Base-by-base conservation (phyloP, 2,797 vertebrate genomes). In the Ctenosaura bakeri region DNA sequence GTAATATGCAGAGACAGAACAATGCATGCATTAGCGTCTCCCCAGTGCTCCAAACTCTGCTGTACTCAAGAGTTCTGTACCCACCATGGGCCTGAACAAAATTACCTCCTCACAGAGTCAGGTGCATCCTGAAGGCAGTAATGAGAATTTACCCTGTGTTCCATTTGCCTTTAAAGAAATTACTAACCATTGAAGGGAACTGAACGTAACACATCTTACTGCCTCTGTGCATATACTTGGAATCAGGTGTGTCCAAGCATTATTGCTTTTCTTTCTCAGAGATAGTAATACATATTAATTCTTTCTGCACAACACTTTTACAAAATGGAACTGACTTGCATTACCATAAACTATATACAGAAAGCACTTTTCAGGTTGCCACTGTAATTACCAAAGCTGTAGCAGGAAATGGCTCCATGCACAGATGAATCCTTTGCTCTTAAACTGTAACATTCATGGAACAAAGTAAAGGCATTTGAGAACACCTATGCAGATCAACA, bases 381-480 rank as follows among this genome's bases (percentile, higher is more conserved):
- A 59, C 24, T 82, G 66, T 88, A 73, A 88, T 73, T 16, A 32
- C 66, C 50, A 62, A 35, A 76, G 16, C 76, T 91, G 76, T 20
- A 29, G 79, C 83, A 78, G 46, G 6, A 85, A 90, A 77, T 1
- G 86, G 12, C 35, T 88, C 29, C 22, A 71, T 73, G 38, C 3
- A 85, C 64, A 69, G 22, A 66, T 54, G 86, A 87, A 52, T 52
- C 22, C 3, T 6, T 87, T 88, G 79, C 79, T 88, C 90, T 90
- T 92, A 92, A 89, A 66, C 1, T 52, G 24, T 54, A 90, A 18
- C 0, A 0, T 73, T 2, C 38, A 82, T 10, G 50, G 74, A 62
- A 86, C 76, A 82, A 81, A 89, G 59, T 50, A 56, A 80, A 62
- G 56, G 66, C 20, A 32, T n/a, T 74, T 32, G 56, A 71, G 6